A percentile compares a stretch with the other conserved stretches of the same genome.
These are phyloP conservation scores for Collichthys lucidus DNA, from an alignment of 2,113 vertebrate species.

Conservation along the genomic window DNA sequence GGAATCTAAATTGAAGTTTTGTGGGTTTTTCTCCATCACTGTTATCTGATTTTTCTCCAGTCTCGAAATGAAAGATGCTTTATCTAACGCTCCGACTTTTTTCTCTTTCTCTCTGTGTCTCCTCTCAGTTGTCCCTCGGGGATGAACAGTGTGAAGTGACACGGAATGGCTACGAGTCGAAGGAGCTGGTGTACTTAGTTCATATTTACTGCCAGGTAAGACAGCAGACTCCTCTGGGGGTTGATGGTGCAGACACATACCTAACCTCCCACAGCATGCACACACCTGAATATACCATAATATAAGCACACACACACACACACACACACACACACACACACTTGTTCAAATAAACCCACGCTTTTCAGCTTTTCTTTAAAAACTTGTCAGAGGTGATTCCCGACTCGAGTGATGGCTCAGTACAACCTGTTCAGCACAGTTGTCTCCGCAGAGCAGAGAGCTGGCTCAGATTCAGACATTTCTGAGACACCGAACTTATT, in stretches of 20 bases:
- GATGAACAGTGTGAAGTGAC: slow-evolving; percentile 95
- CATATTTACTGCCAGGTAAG: slow-evolving; percentile 98
- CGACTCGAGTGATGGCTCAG: background rate
- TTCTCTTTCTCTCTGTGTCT: slow-evolving; percentile 47
- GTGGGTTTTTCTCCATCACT: slow-evolving; percentile 2
- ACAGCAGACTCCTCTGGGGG: background rate
- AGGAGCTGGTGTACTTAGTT: slow-evolving; percentile 96
- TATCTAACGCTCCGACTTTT: background rate
- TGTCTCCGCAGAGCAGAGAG: background rate
- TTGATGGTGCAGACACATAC: slow-evolving; percentile 7
- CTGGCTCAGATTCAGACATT: slow-evolving; percentile 14
- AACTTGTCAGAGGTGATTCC: background rate
- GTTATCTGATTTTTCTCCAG: background rate
- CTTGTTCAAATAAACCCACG: background rate
- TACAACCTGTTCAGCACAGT: slow-evolving; percentile 5
- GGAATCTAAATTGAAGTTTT: background rate
- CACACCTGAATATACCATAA: background rate
- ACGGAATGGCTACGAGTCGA: slow-evolving; percentile 94
- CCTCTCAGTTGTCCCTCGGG: slow-evolving; percentile 90
- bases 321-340: too few relatives aligned
- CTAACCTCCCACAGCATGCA: slow-evolving; percentile 4
- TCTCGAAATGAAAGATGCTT: background rate
- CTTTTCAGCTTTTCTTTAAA: background rate
- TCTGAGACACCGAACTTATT: slow-evolving; percentile 44
- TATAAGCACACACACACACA: background rate